Conservation (phyloP, 2,888 invertebrate genomes). For the Sphaerophoria taeniata region DNA sequence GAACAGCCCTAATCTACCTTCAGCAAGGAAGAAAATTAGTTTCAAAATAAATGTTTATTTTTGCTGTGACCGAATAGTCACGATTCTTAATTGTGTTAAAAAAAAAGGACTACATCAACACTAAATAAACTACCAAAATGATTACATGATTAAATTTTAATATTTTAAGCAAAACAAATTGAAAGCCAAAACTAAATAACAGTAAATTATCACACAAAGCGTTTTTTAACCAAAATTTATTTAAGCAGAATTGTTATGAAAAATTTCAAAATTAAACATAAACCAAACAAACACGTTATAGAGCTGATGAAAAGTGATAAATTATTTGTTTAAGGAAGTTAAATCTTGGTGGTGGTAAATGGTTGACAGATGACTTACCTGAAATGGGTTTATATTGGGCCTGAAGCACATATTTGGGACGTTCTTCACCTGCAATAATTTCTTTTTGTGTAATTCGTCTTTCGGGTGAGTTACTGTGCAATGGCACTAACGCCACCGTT, state of each 20-base stretch:
- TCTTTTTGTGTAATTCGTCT: constrained; percentile 85
- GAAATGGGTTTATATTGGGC: constrained; percentile 80
- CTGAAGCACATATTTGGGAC: constrained; percentile 84
- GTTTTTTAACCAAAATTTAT: neutral
- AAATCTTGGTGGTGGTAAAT: neutral
- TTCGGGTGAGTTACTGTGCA: constrained; percentile 83
- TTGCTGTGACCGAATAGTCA: too few species aligned
- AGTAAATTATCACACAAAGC: constrained; percentile 21
- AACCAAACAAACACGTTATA: constrained; percentile 10
- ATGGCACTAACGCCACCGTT: constrained; percentile 82
- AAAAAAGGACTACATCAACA: neutral
- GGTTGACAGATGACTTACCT: constrained; percentile 74
- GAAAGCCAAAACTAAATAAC: constrained; percentile 56
- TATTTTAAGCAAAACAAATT: constrained; percentile 32
- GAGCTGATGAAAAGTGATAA: constrained; percentile 39
- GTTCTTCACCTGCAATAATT: constrained; percentile 86
- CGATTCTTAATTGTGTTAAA: too few species aligned
- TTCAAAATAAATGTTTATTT: too few species aligned
- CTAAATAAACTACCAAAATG: neutral
- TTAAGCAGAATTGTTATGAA: neutral
- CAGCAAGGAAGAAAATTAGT: too few species aligned
- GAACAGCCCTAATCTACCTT: too few species aligned
- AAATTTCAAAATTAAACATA: neutral
- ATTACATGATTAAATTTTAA: neutral
- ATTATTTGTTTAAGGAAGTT: constrained; percentile 17